Evolutionary conservation across 2,888 invertebrate species (phyloP).

Genomic region (Subacronicta megacephala): DNA sequence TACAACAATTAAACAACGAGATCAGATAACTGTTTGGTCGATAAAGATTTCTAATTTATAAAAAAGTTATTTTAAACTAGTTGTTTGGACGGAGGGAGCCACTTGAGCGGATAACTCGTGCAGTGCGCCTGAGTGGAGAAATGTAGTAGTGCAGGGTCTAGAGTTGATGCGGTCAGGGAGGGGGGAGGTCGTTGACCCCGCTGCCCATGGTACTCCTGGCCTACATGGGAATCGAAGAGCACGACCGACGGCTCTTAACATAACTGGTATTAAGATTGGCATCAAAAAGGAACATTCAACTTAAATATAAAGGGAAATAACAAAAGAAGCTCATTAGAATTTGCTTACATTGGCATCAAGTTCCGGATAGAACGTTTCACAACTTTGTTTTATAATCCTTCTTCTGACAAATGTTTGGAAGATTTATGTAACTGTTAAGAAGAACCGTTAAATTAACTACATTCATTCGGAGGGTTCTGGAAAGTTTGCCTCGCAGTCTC

Average conservation of each 20-base stretch:
- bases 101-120: constrained; percentile 66
- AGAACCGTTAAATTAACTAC: constrained; percentile 80
- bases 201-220: constrained; percentile 86
- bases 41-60: constrained; percentile 65
- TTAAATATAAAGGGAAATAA: constrained; percentile 29
- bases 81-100: constrained; percentile 64
- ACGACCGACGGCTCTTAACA: constrained; percentile 56
- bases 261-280: constrained; percentile 61
- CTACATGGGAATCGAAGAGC: constrained; percentile 72
- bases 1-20: constrained; percentile 59
- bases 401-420: constrained; percentile 65
- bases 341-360: constrained; percentile 43
- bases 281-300: constrained; percentile 46
- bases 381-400: constrained; percentile 63
- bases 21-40: constrained; percentile 47
- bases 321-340: constrained; percentile 35
- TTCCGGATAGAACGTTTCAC: constrained; percentile 51
- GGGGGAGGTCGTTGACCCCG: constrained; percentile 77
- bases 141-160: constrained; percentile 78
- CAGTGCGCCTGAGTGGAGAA: constrained; percentile 76
- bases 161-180: constrained; percentile 58
- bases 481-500: constrained; percentile 70
- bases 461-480: constrained; percentile 78
- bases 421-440: constrained; percentile 72
- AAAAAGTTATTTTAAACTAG: constrained; percentile 59